Conservation (phyloP, 2,797 vertebrate genomes). For the Xiphorhynchus erythropygius region DNA sequence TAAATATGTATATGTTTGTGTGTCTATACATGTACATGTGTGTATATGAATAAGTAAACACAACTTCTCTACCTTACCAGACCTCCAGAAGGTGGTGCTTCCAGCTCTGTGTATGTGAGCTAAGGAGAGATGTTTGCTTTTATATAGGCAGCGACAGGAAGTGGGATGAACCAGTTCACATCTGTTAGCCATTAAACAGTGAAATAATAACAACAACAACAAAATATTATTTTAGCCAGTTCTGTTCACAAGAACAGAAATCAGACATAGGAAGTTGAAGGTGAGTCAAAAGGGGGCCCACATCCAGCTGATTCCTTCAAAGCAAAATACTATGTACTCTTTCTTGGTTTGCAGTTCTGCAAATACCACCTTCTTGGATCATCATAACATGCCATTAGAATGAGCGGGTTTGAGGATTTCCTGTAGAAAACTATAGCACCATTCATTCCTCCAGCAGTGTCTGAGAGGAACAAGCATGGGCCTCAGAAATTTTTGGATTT, state of each 20-base stretch:
- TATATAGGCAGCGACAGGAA: constrained; percentile 17
- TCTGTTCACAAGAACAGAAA: background rate
- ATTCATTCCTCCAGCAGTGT: constrained; percentile 60
- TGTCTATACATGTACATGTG: background rate
- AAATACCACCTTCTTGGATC: constrained; percentile 53
- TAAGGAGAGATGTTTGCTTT: background rate
- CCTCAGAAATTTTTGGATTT: background rate
- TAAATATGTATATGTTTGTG: background rate
- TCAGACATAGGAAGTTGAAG: constrained; percentile 43
- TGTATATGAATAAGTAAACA: background rate
- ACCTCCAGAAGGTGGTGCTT: background rate
- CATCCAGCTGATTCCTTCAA: constrained; percentile 44
- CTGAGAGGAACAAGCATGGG: background rate
- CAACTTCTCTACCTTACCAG: background rate
- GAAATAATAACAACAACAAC: constrained; percentile 8
- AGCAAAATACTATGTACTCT: background rate
- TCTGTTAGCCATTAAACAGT: constrained; percentile 3
- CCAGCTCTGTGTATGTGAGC: background rate
- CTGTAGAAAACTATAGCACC: constrained; percentile 67
- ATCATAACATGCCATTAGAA: constrained; percentile 46
- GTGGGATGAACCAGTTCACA: background rate
- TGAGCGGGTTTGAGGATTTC: constrained; percentile 74
- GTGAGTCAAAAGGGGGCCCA: constrained; percentile 27
- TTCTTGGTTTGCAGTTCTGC: constrained; percentile 18
- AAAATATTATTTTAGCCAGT: constrained; percentile 14